Evolutionary conservation across 1,140 invertebrate species (phyloP).

Genomic region (Galleria mellonella): DNA sequence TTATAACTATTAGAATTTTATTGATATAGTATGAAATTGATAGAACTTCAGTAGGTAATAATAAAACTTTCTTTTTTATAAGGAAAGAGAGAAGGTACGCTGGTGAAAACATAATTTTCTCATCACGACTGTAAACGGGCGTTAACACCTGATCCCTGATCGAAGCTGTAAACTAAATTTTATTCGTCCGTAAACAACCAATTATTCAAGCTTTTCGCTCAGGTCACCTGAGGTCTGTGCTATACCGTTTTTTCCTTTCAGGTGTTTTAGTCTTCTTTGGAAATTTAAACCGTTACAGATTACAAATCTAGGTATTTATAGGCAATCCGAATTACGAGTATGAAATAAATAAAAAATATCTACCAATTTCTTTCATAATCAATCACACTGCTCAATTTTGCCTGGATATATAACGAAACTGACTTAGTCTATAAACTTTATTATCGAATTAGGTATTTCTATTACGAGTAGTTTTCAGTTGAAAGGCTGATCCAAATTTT

Average conservation of each 20-base stretch:
- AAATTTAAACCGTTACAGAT: constrained; percentile 23
- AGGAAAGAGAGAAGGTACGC: constrained; percentile 1
- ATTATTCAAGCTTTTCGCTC: constrained; percentile 59
- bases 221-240: constrained; percentile 44
- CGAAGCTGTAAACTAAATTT: constrained; percentile 19
- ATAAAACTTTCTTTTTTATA: no score
- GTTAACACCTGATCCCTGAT: constrained; percentile 58
- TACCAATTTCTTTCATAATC: no score
- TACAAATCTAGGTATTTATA: constrained; percentile 11
- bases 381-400: no score
- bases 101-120: constrained; percentile 33
- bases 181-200: constrained; percentile 50
- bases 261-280: constrained; percentile 20
- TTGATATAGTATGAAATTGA: no score
- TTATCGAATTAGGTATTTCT: no score
- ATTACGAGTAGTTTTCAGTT: no score
- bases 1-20: no score
- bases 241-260: constrained; percentile 30
- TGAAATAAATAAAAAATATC: background rate
- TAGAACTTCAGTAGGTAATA: no score
- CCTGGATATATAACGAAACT: no score
- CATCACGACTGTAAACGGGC: constrained; percentile 45
- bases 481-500: no score
- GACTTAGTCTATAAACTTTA: no score
- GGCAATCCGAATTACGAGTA: constrained; percentile 4